A percentile compares a stretch with the other conserved stretches of the same genome.
Conservation (phyloP, 2,797 vertebrate genomes). For the Hoplostethus mediterraneus region DNA sequence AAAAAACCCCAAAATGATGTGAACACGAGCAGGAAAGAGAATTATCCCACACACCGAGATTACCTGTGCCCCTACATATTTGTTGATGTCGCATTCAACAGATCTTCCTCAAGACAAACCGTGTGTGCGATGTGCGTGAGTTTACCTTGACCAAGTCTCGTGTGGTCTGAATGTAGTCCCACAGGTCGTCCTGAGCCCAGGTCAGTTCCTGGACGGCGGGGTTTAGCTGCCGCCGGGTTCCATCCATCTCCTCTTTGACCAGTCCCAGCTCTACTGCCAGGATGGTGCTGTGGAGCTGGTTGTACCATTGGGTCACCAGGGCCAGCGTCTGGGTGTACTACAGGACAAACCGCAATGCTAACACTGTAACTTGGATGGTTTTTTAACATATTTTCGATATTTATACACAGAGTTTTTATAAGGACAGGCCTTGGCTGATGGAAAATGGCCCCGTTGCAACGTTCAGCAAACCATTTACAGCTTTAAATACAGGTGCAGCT, state of each 20-base stretch:
- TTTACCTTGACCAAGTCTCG: slow-evolving; percentile 71
- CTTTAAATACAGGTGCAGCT: not conserved
- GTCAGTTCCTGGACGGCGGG: slow-evolving; percentile 75
- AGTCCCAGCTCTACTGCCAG: slow-evolving; percentile 80
- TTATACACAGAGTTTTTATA: not conserved
- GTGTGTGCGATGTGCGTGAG: not conserved
- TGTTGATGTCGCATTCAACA: not conserved
- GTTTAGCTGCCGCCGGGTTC: slow-evolving; percentile 73
- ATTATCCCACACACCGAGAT: not conserved
- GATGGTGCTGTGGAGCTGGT: slow-evolving; percentile 81
- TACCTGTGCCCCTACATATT: not conserved
- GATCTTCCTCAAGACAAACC: not conserved
- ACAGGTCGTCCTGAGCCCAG: slow-evolving; percentile 83
- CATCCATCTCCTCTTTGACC: slow-evolving; percentile 74
- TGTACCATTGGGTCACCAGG: slow-evolving; percentile 83
- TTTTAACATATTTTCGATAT: not conserved
- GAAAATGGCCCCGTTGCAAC: not conserved
- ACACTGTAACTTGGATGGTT: not conserved
- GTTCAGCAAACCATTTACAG: not conserved
- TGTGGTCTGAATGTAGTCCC: slow-evolving; percentile 79
- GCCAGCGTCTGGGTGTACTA: slow-evolving; percentile 80
- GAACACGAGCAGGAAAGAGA: not conserved
- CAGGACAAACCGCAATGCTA: slow-evolving; percentile 11
- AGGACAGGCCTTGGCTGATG: not conserved
- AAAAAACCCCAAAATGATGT: not conserved